Conservation (phyloP, 2,888 invertebrate species). For the Oxycera nigricornis region DNA sequence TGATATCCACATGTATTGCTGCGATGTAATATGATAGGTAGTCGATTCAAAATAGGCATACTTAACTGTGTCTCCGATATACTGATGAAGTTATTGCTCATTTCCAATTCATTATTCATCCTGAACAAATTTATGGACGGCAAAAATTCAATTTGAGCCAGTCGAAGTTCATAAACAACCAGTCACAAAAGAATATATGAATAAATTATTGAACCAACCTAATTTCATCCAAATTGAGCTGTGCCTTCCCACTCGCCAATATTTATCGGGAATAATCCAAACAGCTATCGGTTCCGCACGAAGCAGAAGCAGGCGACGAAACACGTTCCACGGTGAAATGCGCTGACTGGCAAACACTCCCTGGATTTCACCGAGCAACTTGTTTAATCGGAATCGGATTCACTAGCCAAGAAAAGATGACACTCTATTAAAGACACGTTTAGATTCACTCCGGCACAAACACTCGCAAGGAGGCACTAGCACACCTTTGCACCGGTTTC, state of each 20-base stretch:
- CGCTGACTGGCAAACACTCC: constrained; percentile 19
- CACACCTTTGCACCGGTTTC: constrained; percentile 23
- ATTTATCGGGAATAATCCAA: constrained; percentile 30
- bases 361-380: constrained; percentile 33
- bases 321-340: constrained; percentile 17
- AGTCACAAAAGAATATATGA: no score
- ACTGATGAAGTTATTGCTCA: no score
- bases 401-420: constrained; percentile 33
- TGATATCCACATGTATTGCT: no score
- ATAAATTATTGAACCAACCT: constrained; percentile 17
- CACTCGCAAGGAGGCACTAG: constrained; percentile 21
- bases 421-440: constrained; percentile 32
- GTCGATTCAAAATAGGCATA: no score
- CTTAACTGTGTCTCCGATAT: no score
- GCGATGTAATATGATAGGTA: no score
- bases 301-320: not conserved
- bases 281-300: not conserved
- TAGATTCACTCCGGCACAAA: constrained; percentile 30
- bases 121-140: no score
- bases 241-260: not conserved
- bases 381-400: constrained; percentile 38
- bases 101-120: no score
- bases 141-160: no score
- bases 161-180: no score
- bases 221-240: constrained; percentile 14